Conservation (phyloP, 2,113 vertebrate species). For the human (Homo sapiens) region DNA sequence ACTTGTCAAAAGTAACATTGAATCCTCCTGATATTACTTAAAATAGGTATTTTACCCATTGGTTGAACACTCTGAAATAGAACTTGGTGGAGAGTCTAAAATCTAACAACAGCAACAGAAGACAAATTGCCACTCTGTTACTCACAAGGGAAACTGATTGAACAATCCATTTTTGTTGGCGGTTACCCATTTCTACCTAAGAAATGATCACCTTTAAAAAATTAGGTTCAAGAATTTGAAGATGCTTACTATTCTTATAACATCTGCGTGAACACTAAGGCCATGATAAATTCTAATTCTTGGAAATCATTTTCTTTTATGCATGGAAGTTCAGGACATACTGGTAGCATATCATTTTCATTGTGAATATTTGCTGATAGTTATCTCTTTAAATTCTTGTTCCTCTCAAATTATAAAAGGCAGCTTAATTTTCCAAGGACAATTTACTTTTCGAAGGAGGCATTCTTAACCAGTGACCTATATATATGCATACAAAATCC, state of each 20-base stretch:
- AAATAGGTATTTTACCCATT: background rate
- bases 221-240: background rate
- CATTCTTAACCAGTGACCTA: background rate
- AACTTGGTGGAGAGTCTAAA: background rate
- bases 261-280: background rate
- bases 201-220: background rate
- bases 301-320: background rate
- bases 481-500: background rate
- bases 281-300: background rate
- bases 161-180: background rate
- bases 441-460: background rate
- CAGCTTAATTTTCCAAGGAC: background rate
- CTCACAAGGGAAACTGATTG: background rate
- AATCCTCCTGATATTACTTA: background rate
- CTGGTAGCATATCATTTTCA: background rate
- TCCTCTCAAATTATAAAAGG: background rate
- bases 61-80: background rate
- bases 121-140: accelerated
- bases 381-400: background rate
- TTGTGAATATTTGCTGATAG: background rate
- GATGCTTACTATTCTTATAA: background rate
- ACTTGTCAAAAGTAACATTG: background rate
- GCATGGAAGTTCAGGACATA: background rate
- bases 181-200: background rate
- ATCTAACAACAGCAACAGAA: background rate